Conservation (phyloP, 2,113 vertebrate species). For the Bubo bubo region DNA sequence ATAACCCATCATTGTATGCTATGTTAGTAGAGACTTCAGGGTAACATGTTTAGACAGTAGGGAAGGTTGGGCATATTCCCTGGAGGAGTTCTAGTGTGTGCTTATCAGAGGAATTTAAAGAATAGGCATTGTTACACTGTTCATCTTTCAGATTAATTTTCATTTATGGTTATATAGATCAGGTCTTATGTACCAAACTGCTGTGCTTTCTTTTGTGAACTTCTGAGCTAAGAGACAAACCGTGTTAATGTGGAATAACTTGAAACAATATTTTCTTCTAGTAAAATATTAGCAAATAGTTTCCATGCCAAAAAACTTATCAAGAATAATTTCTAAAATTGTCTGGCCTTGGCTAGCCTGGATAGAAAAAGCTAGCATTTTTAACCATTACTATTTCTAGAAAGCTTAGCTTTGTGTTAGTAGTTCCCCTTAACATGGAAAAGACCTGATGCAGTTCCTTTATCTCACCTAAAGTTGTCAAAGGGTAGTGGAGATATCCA, state of each 20-base stretch:
- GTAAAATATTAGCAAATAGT: not conserved
- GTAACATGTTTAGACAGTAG: slow-evolving; percentile 30
- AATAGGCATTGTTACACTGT: slow-evolving; percentile 3
- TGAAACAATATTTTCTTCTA: not conserved
- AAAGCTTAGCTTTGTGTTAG: not conserved
- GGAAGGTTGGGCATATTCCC: slow-evolving; percentile 2
- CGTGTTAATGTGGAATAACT: not conserved
- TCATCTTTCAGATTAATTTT: slow-evolving; percentile 23
- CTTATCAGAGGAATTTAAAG: slow-evolving; percentile 36
- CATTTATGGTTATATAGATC: not conserved
- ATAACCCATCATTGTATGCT: not conserved
- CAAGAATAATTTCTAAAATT: not conserved
- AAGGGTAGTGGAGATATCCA: not conserved
- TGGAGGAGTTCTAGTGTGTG: not conserved
- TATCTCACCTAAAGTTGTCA: not conserved
- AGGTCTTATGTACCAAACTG: not conserved
- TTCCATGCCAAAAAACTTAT: not conserved
- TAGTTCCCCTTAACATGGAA: not conserved
- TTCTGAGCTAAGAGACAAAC: not conserved
- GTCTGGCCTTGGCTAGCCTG: not conserved
- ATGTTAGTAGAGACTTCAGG: not conserved
- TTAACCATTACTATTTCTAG: not conserved
- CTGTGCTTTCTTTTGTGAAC: not conserved
- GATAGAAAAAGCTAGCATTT: not conserved
- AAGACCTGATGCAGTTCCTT: not conserved